Percentiles rank a stretch among this genome's conserved stretches.
These are phyloP conservation scores for Eucidaris tribuloides DNA, from an alignment of 35 echinoderm and acorn worm genomes.

Conservation along the genomic window DNA sequence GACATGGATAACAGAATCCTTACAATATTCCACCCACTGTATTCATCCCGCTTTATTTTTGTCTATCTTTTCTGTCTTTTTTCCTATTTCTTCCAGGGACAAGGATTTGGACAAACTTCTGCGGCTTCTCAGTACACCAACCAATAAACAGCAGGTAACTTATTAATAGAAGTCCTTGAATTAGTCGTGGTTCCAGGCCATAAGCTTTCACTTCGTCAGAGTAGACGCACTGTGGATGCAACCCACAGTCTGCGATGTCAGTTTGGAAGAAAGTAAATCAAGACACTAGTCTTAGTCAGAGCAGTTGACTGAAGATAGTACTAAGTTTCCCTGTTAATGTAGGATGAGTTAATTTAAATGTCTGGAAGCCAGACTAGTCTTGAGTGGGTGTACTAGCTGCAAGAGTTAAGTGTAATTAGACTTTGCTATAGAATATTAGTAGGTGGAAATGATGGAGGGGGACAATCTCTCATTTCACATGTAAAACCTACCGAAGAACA, in stretches of 20 bases:
- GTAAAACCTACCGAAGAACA: no score
- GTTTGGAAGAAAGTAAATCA: not conserved
- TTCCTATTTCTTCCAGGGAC: slow-evolving; percentile 58
- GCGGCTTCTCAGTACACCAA: slow-evolving; percentile 70
- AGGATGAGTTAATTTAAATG: no score
- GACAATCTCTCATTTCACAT: no score
- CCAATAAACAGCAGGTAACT: slow-evolving; percentile 90
- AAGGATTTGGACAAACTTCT: slow-evolving; percentile 79
- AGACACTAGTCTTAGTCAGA: not conserved
- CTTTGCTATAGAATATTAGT: no score
- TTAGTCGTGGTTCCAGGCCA: not conserved
- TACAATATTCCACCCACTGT: not conserved
- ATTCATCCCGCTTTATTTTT: not conserved
- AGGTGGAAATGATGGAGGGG: no score
- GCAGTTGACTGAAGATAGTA: not conserved
- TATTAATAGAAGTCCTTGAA: not conserved
- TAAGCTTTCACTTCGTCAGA: not conserved
- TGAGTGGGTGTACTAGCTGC: no score
- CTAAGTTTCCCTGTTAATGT: not conserved
- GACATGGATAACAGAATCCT: not conserved
- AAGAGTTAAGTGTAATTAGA: no score
- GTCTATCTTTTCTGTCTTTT: not conserved
- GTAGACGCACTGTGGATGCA: not conserved
- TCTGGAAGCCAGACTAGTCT: no score
- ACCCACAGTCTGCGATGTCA: not conserved